Conservation (phyloP, 2,113 vertebrate species). For the Carassius gibelio region DNA sequence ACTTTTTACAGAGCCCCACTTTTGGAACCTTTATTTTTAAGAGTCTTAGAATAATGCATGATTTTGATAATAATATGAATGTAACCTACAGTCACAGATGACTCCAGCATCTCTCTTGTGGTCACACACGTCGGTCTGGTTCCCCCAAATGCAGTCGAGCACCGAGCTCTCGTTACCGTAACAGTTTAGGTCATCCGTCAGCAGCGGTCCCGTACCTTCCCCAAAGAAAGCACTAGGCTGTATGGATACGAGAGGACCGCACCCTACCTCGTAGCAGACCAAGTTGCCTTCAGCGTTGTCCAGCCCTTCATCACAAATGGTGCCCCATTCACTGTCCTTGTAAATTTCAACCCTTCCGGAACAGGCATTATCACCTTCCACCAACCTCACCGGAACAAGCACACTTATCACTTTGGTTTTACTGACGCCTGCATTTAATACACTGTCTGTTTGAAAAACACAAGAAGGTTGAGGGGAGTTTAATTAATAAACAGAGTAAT, state of each 20-base stretch:
- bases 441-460: conserved; percentile 3
- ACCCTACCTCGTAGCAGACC: conserved; percentile 17
- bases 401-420: background rate
- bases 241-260: background rate
- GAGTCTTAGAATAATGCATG: background rate
- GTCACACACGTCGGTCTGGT: conserved; percentile 1
- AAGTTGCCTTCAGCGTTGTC: background rate
- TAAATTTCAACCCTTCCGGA: conserved; percentile 27
- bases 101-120: conserved; percentile 3
- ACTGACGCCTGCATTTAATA: background rate
- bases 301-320: conserved; percentile 12
- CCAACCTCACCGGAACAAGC: background rate
- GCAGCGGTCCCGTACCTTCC: background rate
- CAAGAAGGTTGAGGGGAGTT: background rate
- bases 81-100: conserved; percentile 7
- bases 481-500: too few relatives aligned
- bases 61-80: background rate
- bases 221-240: background rate
- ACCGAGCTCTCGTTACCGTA: conserved; percentile 19
- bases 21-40: background rate
- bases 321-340: background rate
- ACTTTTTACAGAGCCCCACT: too few relatives aligned
- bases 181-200: conserved; percentile 30
- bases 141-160: background rate
- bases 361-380: background rate